phyloP scores from a whole-genome alignment of 2,888 invertebrate genomes.

The Sericinus montela region DNA sequence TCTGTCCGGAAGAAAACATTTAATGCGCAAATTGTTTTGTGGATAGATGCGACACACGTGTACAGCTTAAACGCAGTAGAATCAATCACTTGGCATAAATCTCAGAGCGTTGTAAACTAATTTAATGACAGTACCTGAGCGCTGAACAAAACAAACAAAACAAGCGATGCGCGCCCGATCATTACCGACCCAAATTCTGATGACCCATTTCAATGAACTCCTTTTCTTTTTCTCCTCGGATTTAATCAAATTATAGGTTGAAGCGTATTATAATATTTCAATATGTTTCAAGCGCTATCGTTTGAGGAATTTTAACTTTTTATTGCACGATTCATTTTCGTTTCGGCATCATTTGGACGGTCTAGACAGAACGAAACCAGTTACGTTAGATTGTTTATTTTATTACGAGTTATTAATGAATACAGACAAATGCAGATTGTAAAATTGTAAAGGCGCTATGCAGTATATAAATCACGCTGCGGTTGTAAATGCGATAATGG shows the following conservation, averaged over 20 bases:
- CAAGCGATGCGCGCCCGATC: conserved; percentile 56
- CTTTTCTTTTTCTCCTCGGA: conserved; percentile 68
- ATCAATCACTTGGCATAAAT: conserved; percentile 24
- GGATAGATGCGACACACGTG: neutral
- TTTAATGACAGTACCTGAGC: conserved; percentile 50
- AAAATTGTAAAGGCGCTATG: no score
- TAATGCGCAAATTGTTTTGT: no score
- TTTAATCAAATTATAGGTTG: conserved; percentile 79
- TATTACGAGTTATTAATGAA: neutral
- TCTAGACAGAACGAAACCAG: conserved; percentile 57
- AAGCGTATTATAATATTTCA: conserved; percentile 76
- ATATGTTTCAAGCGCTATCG: conserved; percentile 68
- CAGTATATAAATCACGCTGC: no score
- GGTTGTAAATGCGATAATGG: no score
- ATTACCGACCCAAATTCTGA: conserved; percentile 75
- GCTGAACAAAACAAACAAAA: conserved; percentile 64
- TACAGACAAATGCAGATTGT: neutral
- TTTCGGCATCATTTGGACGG: conserved; percentile 63
- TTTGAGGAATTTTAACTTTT: conserved; percentile 73
- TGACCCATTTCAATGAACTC: conserved; percentile 67
- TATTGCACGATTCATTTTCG: conserved; percentile 67
- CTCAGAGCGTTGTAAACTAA: conserved; percentile 32
- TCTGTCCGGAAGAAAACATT: no score
- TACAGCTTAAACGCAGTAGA: conserved; percentile 10
- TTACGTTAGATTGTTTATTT: neutral